phyloP scores from a whole-genome alignment of 2,888 invertebrate genomes.

The Himalopsyche anomala region DNA sequence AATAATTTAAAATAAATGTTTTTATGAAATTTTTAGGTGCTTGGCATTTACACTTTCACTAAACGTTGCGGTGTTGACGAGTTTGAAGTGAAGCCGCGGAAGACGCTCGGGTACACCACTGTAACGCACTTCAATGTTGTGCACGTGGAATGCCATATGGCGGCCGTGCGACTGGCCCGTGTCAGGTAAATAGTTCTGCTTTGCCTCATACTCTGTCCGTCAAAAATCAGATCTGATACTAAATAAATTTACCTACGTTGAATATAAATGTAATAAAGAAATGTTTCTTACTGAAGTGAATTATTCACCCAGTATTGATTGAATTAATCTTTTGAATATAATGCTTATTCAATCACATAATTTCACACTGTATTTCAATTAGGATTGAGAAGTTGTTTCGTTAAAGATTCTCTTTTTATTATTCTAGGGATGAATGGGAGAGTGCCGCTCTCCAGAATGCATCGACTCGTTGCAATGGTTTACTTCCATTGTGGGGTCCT shows the following conservation, averaged over 20 bases:
- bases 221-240: background rate
- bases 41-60: constrained; percentile 98
- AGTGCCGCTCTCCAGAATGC: constrained; percentile 98
- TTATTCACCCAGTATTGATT: no score
- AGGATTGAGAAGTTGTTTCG: background rate
- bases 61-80: constrained; percentile 96
- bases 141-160: constrained; percentile 98
- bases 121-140: constrained; percentile 99
- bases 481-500: constrained; percentile 97
- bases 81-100: constrained; percentile 91
- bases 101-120: constrained; percentile 93
- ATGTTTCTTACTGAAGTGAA: no score
- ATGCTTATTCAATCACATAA: no score
- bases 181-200: constrained; percentile 71
- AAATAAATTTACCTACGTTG: no score
- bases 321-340: no score
- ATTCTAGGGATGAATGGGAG: constrained; percentile 94
- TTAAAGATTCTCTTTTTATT: background rate
- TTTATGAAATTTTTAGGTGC: constrained; percentile 76
- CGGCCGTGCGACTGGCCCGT: constrained; percentile 88
- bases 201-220: background rate
- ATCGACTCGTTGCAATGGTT: constrained; percentile 97
- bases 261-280: no score
- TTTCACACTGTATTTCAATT: no score
- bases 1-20: background rate